Conservation (phyloP, 2,113 vertebrate species). For the Uria lomvia region DNA sequence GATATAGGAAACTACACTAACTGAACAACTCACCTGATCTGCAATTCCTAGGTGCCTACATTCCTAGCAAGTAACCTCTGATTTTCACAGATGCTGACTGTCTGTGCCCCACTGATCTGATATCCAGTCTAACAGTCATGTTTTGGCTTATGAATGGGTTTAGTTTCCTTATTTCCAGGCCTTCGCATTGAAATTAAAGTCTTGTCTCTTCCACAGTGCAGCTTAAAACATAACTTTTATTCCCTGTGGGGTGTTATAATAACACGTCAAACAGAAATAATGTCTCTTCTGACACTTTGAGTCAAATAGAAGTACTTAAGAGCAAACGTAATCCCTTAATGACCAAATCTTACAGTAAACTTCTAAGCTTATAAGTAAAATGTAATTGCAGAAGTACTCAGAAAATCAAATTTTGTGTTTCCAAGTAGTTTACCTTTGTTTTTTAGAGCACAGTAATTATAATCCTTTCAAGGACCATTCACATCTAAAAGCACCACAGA, state of each 20-base stretch:
- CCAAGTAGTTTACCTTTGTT: neutral
- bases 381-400: neutral
- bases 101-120: neutral
- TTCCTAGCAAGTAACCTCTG: neutral
- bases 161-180: neutral
- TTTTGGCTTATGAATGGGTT: neutral
- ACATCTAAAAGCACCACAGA: neutral
- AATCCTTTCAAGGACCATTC: neutral
- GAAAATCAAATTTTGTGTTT: neutral
- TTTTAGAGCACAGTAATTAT: conserved; percentile 6
- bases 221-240: conserved; percentile 9
- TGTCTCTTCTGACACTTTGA: conserved; percentile 52
- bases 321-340: neutral
- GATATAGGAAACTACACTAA: neutral
- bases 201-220: neutral
- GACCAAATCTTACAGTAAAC: conserved; percentile 6
- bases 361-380: neutral
- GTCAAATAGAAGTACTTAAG: conserved; percentile 32
- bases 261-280: neutral
- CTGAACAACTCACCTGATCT: neutral
- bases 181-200: neutral
- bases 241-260: neutral
- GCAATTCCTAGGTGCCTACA: neutral
- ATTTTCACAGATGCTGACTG: neutral
- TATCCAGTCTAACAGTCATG: neutral